Evolutionary conservation across 2,797 vertebrate genomes (phyloP), one percentile per base, ranked within the genome.

Genomic region (Acropternis orthonyx): DNA sequence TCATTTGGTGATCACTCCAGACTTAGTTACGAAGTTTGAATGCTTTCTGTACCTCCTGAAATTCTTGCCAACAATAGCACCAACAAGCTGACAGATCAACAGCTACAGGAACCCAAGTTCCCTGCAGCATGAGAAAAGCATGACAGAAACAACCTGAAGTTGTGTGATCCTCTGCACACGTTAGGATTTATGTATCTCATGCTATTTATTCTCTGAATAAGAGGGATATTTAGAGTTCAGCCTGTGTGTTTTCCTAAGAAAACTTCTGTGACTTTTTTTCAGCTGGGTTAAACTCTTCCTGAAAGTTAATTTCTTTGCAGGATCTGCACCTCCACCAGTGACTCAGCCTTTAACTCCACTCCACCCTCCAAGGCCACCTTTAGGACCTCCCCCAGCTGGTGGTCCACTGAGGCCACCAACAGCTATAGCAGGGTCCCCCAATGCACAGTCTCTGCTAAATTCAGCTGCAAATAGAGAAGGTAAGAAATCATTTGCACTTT

Each of bases 391-490:
- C 32, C 98, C 98, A 8, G 34, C 91, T 88, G 96, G 96, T 85
- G 98, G 97, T 13, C 97, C 97, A 32, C 96, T 97, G 80, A 98
- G 97, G 89, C 96, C 97, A 36, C 61, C 97, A 7, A 39, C 95
- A 6, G 95, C 97, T 36, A 92, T 90, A 69, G 82, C 96, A 75
- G 98, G 98, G 86, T 94, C 97, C 61, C 97, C 97, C 88, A 92
- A 89, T 63, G 95, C 93, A 92, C 98, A 93, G 95, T 77, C 85
- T 83, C 76, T 89, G 59, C 92, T 94, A 67, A 96, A 97, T 89
- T 94, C 97, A 76, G 12, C 97, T 96, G 88, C 95, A 72, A 98
- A 91, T 78, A 97, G 85, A 81, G 98, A 98, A 89, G 98, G 99
- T 99, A 97, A 97, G 97, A 56, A 76, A 52, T 10, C 49, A 39